Conservation (phyloP, 2,113 vertebrate species). For the Cairina moschata region DNA sequence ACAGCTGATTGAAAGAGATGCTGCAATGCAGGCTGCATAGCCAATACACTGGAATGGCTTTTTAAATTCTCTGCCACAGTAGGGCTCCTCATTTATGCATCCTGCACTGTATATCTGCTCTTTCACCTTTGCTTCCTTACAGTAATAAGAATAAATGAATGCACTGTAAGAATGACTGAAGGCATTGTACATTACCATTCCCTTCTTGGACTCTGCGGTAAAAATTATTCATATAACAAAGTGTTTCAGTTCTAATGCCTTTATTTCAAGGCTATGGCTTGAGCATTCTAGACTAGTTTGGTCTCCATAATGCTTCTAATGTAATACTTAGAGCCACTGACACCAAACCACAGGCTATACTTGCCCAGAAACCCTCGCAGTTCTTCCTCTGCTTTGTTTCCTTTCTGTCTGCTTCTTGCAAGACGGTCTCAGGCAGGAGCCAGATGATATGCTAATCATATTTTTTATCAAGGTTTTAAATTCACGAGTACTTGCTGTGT, state of each 20-base stretch:
- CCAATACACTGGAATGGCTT: not conserved
- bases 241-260: not conserved
- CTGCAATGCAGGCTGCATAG: conserved; percentile 35
- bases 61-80: not conserved
- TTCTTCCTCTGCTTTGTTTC: not conserved
- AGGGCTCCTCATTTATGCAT: not conserved
- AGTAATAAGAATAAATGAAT: not conserved
- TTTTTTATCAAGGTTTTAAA: not conserved
- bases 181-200: not conserved
- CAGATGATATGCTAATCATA: not conserved
- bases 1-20: not conserved
- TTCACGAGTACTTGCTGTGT: not conserved
- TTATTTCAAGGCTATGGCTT: not conserved
- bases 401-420: not conserved
- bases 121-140: not conserved
- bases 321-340: not conserved
- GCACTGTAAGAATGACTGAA: not conserved
- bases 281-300: not conserved
- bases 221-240: not conserved
- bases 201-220: not conserved
- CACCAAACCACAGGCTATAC: not conserved
- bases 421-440: not conserved
- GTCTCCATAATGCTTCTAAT: not conserved
- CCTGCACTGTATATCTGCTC: not conserved
- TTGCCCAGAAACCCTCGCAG: not conserved